Evolutionary conservation across 2,113 vertebrate genomes (phyloP).

Genomic region (Calypte anna): DNA sequence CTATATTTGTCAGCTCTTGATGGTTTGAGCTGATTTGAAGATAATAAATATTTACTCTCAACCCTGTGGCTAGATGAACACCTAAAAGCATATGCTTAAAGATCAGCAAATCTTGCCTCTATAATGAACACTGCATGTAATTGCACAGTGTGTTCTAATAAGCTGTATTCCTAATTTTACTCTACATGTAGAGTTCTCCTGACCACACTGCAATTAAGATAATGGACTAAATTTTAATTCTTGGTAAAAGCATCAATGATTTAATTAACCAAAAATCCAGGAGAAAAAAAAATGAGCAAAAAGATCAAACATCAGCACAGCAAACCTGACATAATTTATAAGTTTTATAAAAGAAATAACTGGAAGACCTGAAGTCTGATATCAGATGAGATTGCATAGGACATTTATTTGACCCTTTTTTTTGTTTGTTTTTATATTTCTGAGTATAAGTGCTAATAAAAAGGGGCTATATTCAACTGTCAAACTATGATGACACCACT

Average conservation of each 20-base stretch:
- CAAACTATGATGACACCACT: background rate
- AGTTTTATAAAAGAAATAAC: conserved; percentile 40
- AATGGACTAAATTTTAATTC: background rate
- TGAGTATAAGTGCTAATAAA: background rate
- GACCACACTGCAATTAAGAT: background rate
- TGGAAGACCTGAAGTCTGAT: conserved; percentile 5
- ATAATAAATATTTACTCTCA: conserved; percentile 41
- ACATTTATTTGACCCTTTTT: background rate
- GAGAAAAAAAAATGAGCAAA: background rate
- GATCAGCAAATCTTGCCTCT: conserved; percentile 32
- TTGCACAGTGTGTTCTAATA: background rate
- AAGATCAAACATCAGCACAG: background rate
- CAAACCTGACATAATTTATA: conserved; percentile 29
- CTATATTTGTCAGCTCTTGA: conserved; percentile 16
- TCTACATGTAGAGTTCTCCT: background rate
- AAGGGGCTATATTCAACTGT: background rate
- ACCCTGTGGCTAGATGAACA: background rate
- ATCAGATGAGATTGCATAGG: conserved; percentile 23
- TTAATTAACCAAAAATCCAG: background rate
- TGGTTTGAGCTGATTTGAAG: conserved; percentile 46
- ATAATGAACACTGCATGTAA: background rate
- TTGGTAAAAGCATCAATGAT: background rate
- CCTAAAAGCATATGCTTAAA: conserved; percentile 30
- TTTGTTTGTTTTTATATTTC: background rate
- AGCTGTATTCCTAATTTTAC: conserved; percentile 15